A percentile compares a stretch with the other conserved stretches of the same genome.
Evolutionary conservation across 2,888 invertebrate genomes (phyloP).

Genomic region (Anorthoa munda): DNA sequence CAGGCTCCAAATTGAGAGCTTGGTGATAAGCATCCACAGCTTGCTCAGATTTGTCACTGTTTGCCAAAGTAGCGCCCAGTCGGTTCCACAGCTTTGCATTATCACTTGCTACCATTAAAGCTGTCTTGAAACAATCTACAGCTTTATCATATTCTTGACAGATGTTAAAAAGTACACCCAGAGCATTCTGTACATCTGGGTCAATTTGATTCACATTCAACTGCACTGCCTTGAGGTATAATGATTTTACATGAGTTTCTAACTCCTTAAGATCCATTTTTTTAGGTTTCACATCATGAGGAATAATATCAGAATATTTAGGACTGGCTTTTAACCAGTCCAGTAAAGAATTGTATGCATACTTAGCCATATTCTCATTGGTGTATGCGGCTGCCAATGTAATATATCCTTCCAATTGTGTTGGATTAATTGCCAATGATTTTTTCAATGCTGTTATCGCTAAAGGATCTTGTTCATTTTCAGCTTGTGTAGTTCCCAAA

Average conservation of each 20-base stretch:
- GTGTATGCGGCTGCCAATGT: slow-evolving; percentile 98
- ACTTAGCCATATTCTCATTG: slow-evolving; percentile 98
- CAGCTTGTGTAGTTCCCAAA: slow-evolving; percentile 98
- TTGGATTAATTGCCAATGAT: slow-evolving; percentile 95
- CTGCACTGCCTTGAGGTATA: slow-evolving; percentile 95
- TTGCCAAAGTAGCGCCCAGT: slow-evolving; percentile 98
- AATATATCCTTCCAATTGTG: slow-evolving; percentile 96
- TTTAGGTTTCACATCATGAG: slow-evolving; percentile 86
- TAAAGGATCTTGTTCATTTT: slow-evolving; percentile 99
- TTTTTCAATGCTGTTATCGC: slow-evolving; percentile 98
- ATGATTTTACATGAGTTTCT: slow-evolving; percentile 92
- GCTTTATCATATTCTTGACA: slow-evolving; percentile 99
- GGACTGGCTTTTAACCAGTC: slow-evolving; percentile 95
- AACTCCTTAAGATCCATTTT: slow-evolving; percentile 86
- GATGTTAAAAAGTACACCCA: slow-evolving; percentile 98
- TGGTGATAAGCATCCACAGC: slow-evolving; percentile 98
- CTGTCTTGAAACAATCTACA: slow-evolving; percentile 98
- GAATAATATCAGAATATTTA: slow-evolving; percentile 94
- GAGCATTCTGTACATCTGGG: slow-evolving; percentile 97
- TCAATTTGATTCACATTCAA: slow-evolving; percentile 94
- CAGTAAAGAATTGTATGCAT: slow-evolving; percentile 95
- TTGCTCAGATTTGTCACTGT: slow-evolving; percentile 98
- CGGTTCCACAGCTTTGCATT: slow-evolving; percentile 99
- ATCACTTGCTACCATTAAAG: slow-evolving; percentile 94
- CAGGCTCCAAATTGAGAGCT: slow-evolving; percentile 97